A percentile compares a stretch with the other conserved stretches of the same genome.
These are phyloP conservation scores for Bothrops jararaca DNA, from an alignment of 2,113 vertebrate species.

Conservation along the genomic window DNA sequence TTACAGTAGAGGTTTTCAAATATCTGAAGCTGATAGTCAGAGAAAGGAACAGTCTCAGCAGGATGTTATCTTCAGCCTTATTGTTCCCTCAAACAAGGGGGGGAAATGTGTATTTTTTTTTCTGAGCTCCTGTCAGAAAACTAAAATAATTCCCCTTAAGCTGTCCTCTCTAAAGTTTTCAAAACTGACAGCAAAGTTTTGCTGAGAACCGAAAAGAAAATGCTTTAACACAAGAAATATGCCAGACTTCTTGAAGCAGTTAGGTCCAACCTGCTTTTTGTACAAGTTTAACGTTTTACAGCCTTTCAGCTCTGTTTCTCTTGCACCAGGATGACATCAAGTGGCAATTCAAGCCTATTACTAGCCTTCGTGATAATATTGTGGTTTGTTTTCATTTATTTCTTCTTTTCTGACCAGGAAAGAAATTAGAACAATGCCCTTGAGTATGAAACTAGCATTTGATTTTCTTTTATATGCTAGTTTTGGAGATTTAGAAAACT, in stretches of 20 bases:
- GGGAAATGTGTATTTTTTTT: not conserved
- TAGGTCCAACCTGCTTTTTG: not conserved
- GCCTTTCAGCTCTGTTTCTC: conserved; percentile 20
- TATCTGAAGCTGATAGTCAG: not conserved
- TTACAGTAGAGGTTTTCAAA: not conserved
- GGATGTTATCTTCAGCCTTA: conserved; percentile 1
- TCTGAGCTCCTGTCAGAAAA: not conserved
- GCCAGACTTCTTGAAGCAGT: conserved; percentile 1
- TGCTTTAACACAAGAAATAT: conserved; percentile 17
- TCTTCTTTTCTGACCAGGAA: not conserved
- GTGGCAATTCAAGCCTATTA: conserved; percentile 46
- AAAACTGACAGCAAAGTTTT: conserved; percentile 12
- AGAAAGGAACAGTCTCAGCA: not conserved
- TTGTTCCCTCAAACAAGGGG: not conserved
- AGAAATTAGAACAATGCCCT: not conserved
- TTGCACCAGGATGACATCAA: conserved; percentile 59
- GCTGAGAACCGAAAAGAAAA: conserved; percentile 11
- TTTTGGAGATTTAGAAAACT: not conserved
- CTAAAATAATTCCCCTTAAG: not conserved
- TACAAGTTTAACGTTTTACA: not conserved
- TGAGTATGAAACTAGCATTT: not conserved
- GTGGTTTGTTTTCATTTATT: not conserved
- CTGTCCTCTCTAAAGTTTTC: conserved; percentile 4
- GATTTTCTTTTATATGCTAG: not conserved
- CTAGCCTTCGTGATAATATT: conserved; percentile 13